Evolutionary conservation across 2,888 invertebrate species (phyloP).

Genomic region (Ophion costatus): DNA sequence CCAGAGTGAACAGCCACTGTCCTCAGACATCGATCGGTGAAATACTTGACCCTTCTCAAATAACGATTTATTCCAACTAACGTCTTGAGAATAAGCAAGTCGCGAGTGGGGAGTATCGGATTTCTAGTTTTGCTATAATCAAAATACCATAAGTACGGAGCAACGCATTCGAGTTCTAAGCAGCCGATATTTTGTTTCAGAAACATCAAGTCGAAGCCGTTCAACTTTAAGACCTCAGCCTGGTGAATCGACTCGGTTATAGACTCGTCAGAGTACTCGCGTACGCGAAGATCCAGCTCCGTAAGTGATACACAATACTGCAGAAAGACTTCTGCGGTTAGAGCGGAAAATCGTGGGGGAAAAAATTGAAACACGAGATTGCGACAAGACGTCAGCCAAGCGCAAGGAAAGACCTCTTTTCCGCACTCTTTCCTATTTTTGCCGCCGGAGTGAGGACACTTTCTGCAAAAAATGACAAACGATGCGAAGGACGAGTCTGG

Average conservation of each 20-base stretch:
- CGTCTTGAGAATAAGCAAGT: too few relatives aligned
- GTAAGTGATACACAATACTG: background rate
- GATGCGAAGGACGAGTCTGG: constrained; percentile 62
- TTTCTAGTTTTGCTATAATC: background rate
- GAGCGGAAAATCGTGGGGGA: constrained; percentile 9
- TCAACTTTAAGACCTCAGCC: background rate
- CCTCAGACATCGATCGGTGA: too few relatives aligned
- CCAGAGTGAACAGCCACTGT: too few relatives aligned
- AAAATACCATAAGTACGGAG: background rate
- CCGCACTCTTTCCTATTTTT: constrained; percentile 15
- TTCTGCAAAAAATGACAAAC: constrained; percentile 66
- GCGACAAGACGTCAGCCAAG: constrained; percentile 19
- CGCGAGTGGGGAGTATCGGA: too few relatives aligned
- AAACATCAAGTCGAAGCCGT: background rate
- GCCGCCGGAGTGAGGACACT: background rate
- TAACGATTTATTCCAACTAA: too few relatives aligned
- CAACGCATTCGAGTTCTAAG: background rate
- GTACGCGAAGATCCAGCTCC: background rate
- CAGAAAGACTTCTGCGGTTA: constrained; percentile 19
- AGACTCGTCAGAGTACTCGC: background rate
- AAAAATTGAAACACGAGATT: constrained; percentile 22
- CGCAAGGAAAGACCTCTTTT: constrained; percentile 20
- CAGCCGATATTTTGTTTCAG: constrained; percentile 17
- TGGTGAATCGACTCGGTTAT: background rate
- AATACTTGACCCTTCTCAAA: too few relatives aligned